Evolutionary conservation across 2,797 vertebrate species (phyloP), one percentile per base, ranked within the genome.

Genomic region (Syngnathus acus): DNA sequence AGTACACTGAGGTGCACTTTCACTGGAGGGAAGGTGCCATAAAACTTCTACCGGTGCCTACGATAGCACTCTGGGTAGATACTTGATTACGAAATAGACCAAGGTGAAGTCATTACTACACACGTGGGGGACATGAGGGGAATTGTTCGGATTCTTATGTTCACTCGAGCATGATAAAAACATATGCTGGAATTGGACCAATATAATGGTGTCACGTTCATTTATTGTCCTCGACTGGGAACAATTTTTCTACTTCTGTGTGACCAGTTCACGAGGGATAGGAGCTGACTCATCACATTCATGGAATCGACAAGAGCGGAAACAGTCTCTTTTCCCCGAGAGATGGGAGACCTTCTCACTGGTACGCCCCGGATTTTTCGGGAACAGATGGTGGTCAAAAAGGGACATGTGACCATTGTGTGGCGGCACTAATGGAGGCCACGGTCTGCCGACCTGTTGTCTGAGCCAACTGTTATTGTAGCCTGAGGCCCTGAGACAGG

Each of bases 371-470:
- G 72, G 65, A 68, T 21, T 78, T 16, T 60, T 59, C 64, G 72
- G 76, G 71, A 82, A 62, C 60, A 87, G 83, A 84, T 86, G 83
- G 82, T 26, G 66, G 78, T 85, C 76, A 81, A 75, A 81, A 62
- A 75, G 57, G 62, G 67, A 69, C 76, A 71, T 72, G 63, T 70
- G 68, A 73, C 79, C 74, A 81, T 75, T 69, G 78, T 74, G 77
- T 80, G 63, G 67, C 78, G 64, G 71, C 76, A 79, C 83, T 86
- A 82, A 87, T 87, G 73, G 77, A 85, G 71, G 79, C 57, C 78
- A 77, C 48, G 75, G 81, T 82, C 81, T 78, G 76, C 71, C 78
- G 81, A 72, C 73, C 76, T 62, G 45, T 70, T 74, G 77, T 82
- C 75, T 74, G 70, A 71, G 72, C 83, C 80, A 84, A 85, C 74